These are phyloP conservation scores for Agrotis exclamationis DNA, from an alignment of 2,888 invertebrate genomes.

Conservation along the genomic window DNA sequence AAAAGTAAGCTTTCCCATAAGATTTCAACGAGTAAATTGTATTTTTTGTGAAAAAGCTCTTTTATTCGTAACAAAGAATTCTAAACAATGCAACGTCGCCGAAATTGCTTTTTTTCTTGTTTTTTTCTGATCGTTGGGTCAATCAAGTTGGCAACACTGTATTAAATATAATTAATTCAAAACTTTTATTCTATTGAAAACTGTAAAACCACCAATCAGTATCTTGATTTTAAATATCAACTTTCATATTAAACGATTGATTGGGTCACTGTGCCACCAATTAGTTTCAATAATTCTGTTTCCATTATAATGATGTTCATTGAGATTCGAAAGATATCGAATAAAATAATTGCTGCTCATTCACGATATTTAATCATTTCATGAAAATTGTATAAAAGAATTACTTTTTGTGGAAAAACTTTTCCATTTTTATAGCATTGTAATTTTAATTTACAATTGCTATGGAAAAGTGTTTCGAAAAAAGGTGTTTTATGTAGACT, in stretches of 20 bases:
- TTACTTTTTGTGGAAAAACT: conserved; percentile 3
- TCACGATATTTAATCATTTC: conserved; percentile 35
- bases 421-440: no score
- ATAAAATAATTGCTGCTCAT: conserved; percentile 55
- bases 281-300: conserved; percentile 63
- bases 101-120: neutral
- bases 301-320: conserved; percentile 63
- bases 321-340: conserved; percentile 54
- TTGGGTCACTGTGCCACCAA: conserved; percentile 53
- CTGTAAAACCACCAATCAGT: conserved; percentile 34
- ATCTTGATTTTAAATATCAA: conserved; percentile 57
- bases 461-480: neutral
- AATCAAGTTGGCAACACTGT: conserved; percentile 3
- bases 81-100: no score
- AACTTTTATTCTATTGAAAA: conserved; percentile 5
- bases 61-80: no score
- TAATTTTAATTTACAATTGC: neutral
- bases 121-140: neutral
- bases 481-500: neutral
- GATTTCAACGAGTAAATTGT: no score
- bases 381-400: conserved; percentile 8
- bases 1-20: no score
- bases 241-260: conserved; percentile 54
- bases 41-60: no score
- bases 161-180: conserved; percentile 9